A percentile compares a stretch with the other conserved stretches of the same genome.
These are phyloP conservation scores for Pedionomus torquatus DNA, from an alignment of 2,113 vertebrate species.

Conservation along the genomic window DNA sequence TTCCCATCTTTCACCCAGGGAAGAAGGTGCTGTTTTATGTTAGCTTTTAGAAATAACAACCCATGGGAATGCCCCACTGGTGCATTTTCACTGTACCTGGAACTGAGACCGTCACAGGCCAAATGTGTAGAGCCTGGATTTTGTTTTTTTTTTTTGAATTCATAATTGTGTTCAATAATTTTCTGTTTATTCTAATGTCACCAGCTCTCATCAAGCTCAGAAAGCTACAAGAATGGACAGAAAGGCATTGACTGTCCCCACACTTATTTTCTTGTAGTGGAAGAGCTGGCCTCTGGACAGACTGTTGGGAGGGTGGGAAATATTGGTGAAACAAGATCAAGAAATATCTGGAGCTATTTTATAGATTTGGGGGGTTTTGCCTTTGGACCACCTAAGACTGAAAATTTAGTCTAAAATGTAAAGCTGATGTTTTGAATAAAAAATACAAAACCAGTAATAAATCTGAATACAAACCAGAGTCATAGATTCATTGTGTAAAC, in stretches of 20 bases:
- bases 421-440: not conserved
- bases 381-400: not conserved
- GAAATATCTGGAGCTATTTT: not conserved
- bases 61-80: not conserved
- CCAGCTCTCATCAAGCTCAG: not conserved
- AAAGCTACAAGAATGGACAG: not conserved
- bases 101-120: not conserved
- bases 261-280: not conserved
- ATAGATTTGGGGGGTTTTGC: not conserved
- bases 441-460: not conserved
- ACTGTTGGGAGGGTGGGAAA: not conserved
- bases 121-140: not conserved
- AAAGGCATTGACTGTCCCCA: not conserved
- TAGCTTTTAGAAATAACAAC: not conserved
- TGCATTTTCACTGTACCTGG: not conserved
- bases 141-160: not conserved
- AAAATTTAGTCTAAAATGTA: not conserved
- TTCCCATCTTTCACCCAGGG: not conserved
- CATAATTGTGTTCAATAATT: not conserved
- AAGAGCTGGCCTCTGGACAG: slow-evolving; percentile 27
- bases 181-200: not conserved
- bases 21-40: not conserved
- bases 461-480: not conserved
- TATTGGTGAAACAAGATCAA: not conserved
- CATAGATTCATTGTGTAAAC: not conserved